Base-by-base conservation (phyloP, 2,113 vertebrate species). In the Carlito syrichta region DNA sequence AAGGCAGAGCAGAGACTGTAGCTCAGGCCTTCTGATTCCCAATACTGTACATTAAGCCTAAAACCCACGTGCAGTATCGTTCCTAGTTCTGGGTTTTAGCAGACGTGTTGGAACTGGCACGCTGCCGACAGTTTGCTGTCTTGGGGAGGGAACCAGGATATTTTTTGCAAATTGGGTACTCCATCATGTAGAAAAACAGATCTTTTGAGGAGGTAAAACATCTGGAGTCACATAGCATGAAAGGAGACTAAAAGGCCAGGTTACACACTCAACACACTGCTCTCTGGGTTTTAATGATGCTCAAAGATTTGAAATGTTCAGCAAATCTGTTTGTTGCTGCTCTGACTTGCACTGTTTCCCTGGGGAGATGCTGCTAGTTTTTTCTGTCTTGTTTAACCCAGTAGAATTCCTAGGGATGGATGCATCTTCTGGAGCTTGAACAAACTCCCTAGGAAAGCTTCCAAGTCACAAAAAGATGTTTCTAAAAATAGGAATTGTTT, bases 171-270 rank as follows among this genome's bases (percentile, higher is more conserved):
- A 96, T 87, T 60, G 52, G 82, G 86, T 92, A 89, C 82, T 96
- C 95, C 4, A 60, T 96, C 89, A 96, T 94, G 86, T 93, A 95
- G 93, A 96, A 96, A 96, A 97, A 71, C 79, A 94, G 62, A 96
- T 88, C 62, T 83, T 96, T 94, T 83, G n/a, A 79, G 89, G 83
- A 90, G 82, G 86, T 85, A 96, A 97, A 97, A 97, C 96, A 97
- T 97, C 97, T 98, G 98, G 96, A 97, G 89, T 96, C 95, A 84
- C 25, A 83, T 40, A 96, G 98, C 96, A 96, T 96, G 90, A 92
- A 96, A 91, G 95, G 95, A 97, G 45, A 91, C 89, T 83, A 81
- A 98, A 83, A 96, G 95, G 82, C 94, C 69, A 95, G 94, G 76
- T 97, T 95, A 86, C 69, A 74, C 3, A 82, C 68, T 89, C 73